Conservation (phyloP, 2,113 vertebrate species). For the Cyprinus carpio region DNA sequence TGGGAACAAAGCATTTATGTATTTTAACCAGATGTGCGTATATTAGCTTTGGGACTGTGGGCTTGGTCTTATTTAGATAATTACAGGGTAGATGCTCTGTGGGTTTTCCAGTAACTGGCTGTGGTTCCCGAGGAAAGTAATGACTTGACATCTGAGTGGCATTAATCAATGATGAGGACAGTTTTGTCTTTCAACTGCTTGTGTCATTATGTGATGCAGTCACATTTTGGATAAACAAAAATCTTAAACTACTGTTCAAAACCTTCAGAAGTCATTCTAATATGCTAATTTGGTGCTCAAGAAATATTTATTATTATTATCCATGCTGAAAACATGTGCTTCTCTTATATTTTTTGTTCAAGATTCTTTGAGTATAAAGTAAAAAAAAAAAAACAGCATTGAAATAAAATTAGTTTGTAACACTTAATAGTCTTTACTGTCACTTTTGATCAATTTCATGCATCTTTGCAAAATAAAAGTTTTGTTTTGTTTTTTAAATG, state of each 20-base stretch:
- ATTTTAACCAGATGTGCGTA: slow-evolving; percentile 63
- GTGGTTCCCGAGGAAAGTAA: slow-evolving; percentile 59
- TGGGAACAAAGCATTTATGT: slow-evolving; percentile 58
- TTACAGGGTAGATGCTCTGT: slow-evolving; percentile 60
- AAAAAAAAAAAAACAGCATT: too few species aligned
- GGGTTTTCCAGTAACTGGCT: slow-evolving; percentile 58
- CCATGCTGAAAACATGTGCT: background rate
- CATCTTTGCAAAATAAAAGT: too few species aligned
- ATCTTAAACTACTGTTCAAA: background rate
- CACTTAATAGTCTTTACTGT: too few species aligned
- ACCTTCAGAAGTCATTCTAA: background rate
- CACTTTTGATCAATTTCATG: too few species aligned
- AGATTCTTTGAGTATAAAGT: too few species aligned
- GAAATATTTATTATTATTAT: background rate
- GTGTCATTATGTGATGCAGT: background rate
- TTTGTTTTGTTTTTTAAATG: too few species aligned
- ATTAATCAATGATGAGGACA: slow-evolving; percentile 59
- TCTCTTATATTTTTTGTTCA: too few species aligned
- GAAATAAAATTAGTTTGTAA: too few species aligned
- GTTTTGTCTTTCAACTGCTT: background rate
- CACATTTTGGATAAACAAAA: background rate
- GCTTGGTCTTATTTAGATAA: slow-evolving; percentile 64
- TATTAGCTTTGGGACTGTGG: slow-evolving; percentile 56
- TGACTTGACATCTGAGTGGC: slow-evolving; percentile 43
- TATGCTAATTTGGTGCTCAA: background rate